Evolutionary conservation across 2,113 vertebrate species (phyloP).

Genomic region (Gnathonemus echidnorhynchus): DNA sequence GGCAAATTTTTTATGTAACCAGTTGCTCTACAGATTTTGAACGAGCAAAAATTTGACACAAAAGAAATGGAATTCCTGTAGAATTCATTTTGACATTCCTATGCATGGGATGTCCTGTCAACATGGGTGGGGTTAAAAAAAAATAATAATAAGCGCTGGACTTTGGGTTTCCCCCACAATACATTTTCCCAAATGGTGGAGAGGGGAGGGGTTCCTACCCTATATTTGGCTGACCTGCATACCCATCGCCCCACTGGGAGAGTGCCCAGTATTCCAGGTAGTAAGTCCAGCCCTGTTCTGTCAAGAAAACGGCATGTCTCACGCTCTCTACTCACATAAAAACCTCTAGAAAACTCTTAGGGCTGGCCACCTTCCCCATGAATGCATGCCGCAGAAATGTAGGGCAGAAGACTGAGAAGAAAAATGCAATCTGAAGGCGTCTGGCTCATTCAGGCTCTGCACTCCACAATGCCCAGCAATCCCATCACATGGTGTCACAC

Average conservation of each 20-base stretch:
- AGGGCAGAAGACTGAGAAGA: not conserved
- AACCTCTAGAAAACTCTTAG: not conserved
- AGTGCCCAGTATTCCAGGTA: not conserved
- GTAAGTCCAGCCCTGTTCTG: not conserved
- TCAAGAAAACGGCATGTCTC: not conserved
- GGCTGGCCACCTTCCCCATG: not conserved
- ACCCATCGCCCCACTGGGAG: not conserved
- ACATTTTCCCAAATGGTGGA: not conserved
- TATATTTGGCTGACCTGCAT: not conserved
- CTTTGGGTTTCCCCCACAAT: not conserved
- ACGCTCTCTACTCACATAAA: not conserved
- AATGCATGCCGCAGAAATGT: not conserved
- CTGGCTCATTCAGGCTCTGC: conserved; percentile 7
- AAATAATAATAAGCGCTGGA: not conserved
- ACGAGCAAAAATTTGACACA: not conserved
- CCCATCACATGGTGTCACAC: conserved; percentile 32
- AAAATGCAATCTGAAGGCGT: not conserved
- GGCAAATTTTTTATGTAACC: not conserved
- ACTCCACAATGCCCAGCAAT: conserved; percentile 27
- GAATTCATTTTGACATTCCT: not conserved
- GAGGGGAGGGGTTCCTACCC: not conserved
- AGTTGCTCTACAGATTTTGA: not conserved
- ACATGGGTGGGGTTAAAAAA: not conserved
- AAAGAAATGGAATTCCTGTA: not conserved
- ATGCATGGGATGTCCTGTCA: not conserved